Evolutionary conservation across 2,797 vertebrate genomes (phyloP).

Genomic region (Falco concolor): DNA sequence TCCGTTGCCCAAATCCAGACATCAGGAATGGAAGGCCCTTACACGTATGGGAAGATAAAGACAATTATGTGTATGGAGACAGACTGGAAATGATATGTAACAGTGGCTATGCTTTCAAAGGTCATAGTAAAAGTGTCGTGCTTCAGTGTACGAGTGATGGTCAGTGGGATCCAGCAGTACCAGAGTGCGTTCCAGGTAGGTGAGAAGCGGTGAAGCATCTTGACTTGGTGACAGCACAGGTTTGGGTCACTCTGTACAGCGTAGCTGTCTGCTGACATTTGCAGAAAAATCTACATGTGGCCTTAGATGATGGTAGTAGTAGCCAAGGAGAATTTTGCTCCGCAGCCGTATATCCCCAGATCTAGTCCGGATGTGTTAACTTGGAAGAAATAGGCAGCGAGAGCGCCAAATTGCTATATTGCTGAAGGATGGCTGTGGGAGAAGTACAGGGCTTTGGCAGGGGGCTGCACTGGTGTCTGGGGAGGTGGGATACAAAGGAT

Average conservation of each 20-base stretch:
- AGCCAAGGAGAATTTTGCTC: not conserved
- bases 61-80: accelerated
- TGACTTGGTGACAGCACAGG: not conserved
- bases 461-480: not conserved
- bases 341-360: not conserved
- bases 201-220: accelerated
- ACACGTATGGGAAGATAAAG: accelerated
- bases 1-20: not conserved
- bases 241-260: not conserved
- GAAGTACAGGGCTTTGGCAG: not conserved
- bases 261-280: not conserved
- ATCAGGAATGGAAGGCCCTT: accelerated
- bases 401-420: not conserved
- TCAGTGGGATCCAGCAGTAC: not conserved
- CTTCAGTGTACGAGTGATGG: not conserved
- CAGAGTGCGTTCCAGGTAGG: not conserved
- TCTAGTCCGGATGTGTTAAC: not conserved
- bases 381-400: not conserved
- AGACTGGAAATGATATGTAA: not conserved
- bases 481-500: not conserved
- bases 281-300: not conserved
- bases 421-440: not conserved
- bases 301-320: accelerated
- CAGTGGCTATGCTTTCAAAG: not conserved
- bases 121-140: accelerated